phyloP scores from a whole-genome alignment of 2,888 invertebrate genomes.

The Caenorhabditis sp. region DNA sequence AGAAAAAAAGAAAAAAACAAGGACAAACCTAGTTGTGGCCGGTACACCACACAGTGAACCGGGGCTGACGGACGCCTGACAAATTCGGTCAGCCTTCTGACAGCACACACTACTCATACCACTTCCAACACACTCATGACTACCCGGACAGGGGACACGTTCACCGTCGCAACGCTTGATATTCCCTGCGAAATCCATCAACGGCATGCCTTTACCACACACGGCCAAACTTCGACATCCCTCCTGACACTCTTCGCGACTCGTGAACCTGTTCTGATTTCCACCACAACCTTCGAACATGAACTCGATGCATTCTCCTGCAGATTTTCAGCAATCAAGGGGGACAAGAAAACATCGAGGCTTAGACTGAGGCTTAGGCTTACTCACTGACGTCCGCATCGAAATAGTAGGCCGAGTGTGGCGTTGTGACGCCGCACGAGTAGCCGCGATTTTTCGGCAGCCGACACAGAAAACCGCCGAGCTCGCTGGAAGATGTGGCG shows the following conservation, averaged over 20 bases:
- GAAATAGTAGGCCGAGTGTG: slow-evolving; percentile 56
- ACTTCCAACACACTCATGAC: slow-evolving; percentile 51
- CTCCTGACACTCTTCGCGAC: slow-evolving; percentile 52
- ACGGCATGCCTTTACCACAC: slow-evolving; percentile 59
- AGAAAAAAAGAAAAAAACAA: no score
- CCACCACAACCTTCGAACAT: slow-evolving; percentile 63
- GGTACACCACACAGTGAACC: slow-evolving; percentile 55
- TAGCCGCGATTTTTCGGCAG: slow-evolving; percentile 55
- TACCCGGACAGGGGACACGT: slow-evolving; percentile 54
- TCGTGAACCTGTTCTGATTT: slow-evolving; percentile 58
- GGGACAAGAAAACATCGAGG: no score
- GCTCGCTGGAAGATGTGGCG: not conserved
- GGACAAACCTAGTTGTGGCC: slow-evolving; percentile 42
- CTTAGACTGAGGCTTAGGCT: no score
- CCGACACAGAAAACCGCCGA: slow-evolving; percentile 38
- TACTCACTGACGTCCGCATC: slow-evolving; percentile 47
- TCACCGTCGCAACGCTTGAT: slow-evolving; percentile 60
- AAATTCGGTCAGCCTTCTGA: slow-evolving; percentile 53
- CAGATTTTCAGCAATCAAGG: slow-evolving; percentile 2
- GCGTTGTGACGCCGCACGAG: slow-evolving; percentile 49
- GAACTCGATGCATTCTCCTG: slow-evolving; percentile 58
- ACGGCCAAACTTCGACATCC: slow-evolving; percentile 55
- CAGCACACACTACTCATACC: slow-evolving; percentile 59
- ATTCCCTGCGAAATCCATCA: slow-evolving; percentile 64
- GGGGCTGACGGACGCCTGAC: slow-evolving; percentile 48